phyloP scores from a whole-genome alignment of 2,113 vertebrate genomes.

The Aptenodytes patagonicus region DNA sequence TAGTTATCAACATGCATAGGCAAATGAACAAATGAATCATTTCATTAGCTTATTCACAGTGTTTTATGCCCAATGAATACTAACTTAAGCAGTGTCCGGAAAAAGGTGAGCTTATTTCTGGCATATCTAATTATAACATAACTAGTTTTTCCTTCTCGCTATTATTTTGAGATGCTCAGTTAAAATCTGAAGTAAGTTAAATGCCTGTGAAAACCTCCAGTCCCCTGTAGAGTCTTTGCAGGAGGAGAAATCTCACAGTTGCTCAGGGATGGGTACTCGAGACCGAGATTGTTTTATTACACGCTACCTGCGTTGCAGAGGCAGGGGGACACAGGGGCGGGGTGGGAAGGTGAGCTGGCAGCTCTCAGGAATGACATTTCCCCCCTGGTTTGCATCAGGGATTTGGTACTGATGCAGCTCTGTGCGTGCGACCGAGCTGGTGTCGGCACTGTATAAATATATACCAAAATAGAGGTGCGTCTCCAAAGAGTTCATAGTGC shows the following conservation, averaged over 20 bases:
- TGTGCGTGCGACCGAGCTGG: rapidly evolving
- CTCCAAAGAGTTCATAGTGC: background rate
- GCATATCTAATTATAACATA: background rate
- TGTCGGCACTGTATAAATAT: background rate
- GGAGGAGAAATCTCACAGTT: background rate
- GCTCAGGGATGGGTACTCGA: rapidly evolving
- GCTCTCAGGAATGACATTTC: rapidly evolving
- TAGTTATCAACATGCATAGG: background rate
- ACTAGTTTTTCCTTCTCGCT: background rate
- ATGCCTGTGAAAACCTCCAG: background rate
- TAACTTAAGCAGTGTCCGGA: background rate
- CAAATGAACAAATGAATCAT: constrained; percentile 26
- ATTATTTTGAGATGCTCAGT: background rate
- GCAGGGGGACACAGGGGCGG: rapidly evolving
- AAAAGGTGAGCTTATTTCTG: background rate
- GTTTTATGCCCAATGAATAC: background rate
- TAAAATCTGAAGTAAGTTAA: background rate
- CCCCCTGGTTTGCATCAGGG: background rate
- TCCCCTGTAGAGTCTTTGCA: background rate
- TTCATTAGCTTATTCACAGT: constrained; percentile 15
- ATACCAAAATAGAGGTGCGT: background rate
- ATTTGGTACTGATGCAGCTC: background rate
- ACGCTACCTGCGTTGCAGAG: rapidly evolving
- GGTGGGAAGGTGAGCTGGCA: background rate
- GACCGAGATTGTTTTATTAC: background rate